These are phyloP conservation scores for Pteria penguin DNA, from an alignment of 2,888 invertebrate species.

Conservation along the genomic window DNA sequence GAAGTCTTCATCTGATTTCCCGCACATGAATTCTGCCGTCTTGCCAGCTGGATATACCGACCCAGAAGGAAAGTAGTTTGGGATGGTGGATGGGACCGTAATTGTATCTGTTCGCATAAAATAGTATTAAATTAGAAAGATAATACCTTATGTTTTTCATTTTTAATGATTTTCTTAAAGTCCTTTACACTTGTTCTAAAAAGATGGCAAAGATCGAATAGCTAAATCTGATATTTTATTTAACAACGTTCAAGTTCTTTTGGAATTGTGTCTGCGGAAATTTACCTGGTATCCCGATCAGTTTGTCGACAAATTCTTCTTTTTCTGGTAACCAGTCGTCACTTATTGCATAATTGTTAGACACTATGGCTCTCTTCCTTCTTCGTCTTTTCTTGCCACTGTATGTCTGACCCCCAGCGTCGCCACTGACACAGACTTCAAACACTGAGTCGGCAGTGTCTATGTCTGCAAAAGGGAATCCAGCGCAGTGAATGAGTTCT, in stretches of 20 bases:
- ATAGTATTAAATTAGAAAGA: too few relatives aligned
- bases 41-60: constrained; percentile 27
- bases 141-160: too few relatives aligned
- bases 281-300: constrained; percentile 16
- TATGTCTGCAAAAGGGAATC: constrained; percentile 26
- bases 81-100: not conserved
- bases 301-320: not conserved
- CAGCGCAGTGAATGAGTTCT: constrained; percentile 57
- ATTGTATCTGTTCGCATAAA: too few relatives aligned
- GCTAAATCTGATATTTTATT: too few relatives aligned
- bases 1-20: constrained; percentile 41
- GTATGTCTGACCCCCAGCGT: not conserved
- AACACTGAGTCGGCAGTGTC: not conserved
- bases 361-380: not conserved
- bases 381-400: not conserved
- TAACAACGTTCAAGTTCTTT: too few relatives aligned
- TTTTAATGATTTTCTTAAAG: too few relatives aligned
- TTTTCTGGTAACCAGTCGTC: constrained; percentile 10
- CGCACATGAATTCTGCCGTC: constrained; percentile 45
- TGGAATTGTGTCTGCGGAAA: too few relatives aligned
- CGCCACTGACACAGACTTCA: constrained; percentile 2
- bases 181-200: too few relatives aligned
- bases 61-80: constrained; percentile 1
- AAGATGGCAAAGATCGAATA: too few relatives aligned
- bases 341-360: constrained; percentile 15